These are phyloP conservation scores for Peromyscus polionotus DNA, from an alignment of 2,113 vertebrate species.

Conservation along the genomic window DNA sequence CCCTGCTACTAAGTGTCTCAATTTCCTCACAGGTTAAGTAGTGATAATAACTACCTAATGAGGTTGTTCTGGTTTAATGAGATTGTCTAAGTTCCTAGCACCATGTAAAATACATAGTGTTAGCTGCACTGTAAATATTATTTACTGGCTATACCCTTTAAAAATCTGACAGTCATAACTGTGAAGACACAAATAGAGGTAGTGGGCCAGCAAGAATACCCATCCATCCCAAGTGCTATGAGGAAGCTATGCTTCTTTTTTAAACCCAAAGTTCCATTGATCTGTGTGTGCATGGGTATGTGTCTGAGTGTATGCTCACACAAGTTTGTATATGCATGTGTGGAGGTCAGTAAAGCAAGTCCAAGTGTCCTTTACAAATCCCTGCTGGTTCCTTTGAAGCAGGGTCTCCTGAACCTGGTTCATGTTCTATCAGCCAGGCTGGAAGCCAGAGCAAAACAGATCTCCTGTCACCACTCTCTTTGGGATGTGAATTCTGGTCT, in stretches of 20 bases:
- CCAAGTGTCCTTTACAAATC: background rate
- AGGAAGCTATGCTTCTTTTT: background rate
- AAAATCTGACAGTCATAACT: background rate
- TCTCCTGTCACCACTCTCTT: background rate
- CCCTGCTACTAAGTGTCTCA: background rate
- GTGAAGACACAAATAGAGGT: background rate
- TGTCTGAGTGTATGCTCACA: background rate
- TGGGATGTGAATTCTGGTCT: background rate
- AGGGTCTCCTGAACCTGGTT: background rate
- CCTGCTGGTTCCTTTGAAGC: background rate
- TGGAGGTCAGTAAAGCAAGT: background rate
- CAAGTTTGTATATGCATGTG: background rate
- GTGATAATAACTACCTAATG: background rate
- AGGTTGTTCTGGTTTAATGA: background rate
- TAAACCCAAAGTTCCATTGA: background rate
- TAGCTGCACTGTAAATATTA: background rate
- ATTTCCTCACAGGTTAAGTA: conserved; percentile 23
- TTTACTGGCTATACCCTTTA: background rate
- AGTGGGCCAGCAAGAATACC: background rate
- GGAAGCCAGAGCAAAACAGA: background rate
- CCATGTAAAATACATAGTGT: background rate
- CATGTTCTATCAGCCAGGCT: background rate
- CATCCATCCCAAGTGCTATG: background rate
- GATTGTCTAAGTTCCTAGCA: background rate
- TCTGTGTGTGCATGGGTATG: background rate